Conservation (phyloP, 2,797 vertebrate species). For the Falco peregrinus region DNA sequence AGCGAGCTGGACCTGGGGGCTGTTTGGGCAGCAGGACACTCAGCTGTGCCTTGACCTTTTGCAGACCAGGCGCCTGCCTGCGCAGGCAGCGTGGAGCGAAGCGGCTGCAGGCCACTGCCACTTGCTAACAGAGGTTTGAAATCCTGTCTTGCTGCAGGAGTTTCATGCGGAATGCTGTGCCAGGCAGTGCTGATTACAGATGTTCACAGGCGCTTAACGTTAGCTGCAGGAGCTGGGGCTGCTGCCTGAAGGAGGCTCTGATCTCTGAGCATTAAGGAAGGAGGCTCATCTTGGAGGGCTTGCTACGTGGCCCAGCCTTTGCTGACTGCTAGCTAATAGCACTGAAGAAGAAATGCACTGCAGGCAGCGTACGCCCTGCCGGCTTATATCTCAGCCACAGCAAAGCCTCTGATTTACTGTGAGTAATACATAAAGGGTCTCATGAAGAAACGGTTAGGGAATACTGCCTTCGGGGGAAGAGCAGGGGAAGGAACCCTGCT, state of each 20-base stretch:
- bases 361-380: background rate
- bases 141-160: background rate
- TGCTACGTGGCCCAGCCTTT: fast-evolving
- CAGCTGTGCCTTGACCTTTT: background rate
- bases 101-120: background rate
- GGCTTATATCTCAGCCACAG: background rate
- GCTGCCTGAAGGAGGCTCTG: background rate
- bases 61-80: background rate
- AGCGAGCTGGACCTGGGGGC: fast-evolving
- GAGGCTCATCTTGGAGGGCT: background rate
- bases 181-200: background rate
- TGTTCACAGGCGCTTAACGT: background rate
- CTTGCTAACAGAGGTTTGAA: fast-evolving
- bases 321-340: background rate
- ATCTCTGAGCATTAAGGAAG: background rate
- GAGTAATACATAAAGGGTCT: background rate
- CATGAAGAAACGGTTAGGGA: background rate
- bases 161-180: fast-evolving
- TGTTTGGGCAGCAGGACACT: background rate
- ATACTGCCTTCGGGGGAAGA: background rate
- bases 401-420: background rate
- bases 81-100: background rate
- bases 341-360: background rate
- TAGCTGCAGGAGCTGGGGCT: background rate
- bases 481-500: background rate